Conservation (phyloP, 2,797 vertebrate genomes). For the Tragopan temminckii region DNA sequence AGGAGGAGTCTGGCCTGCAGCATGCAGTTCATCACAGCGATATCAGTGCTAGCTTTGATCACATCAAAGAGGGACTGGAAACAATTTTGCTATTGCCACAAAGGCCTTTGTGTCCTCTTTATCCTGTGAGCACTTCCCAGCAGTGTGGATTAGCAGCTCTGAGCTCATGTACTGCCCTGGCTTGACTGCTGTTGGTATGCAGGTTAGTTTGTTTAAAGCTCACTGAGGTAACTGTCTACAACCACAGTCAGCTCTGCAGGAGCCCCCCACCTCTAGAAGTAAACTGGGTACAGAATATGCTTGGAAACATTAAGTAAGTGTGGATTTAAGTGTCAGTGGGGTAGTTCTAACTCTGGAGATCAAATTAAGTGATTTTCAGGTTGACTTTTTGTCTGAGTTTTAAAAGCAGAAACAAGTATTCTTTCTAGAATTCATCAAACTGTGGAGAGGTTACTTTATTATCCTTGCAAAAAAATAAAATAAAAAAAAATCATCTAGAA, state of each 20-base stretch:
- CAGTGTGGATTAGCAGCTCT: rapidly evolving
- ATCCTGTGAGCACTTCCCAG: background rate
- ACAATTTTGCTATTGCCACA: background rate
- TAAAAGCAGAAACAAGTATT: background rate
- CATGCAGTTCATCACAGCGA: background rate
- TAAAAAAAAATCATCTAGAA: background rate
- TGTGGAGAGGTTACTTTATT: background rate
- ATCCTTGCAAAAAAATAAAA: background rate
- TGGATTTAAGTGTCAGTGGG: background rate
- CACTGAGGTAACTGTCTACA: background rate
- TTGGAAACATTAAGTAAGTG: background rate
- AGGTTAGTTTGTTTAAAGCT: background rate
- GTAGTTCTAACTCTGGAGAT: background rate
- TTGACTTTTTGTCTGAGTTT: background rate
- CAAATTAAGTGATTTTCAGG: background rate
- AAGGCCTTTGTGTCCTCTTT: background rate
- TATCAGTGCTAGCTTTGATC: background rate
- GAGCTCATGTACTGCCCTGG: background rate
- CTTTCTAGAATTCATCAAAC: background rate
- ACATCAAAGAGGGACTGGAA: background rate
- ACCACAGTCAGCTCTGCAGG: background rate
- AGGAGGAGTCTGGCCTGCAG: background rate
- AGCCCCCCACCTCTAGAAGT: background rate
- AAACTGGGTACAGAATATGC: background rate
- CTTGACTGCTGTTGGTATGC: background rate